phyloP scores from a whole-genome alignment of 2,113 vertebrate species.

The Calidris pugnax region DNA sequence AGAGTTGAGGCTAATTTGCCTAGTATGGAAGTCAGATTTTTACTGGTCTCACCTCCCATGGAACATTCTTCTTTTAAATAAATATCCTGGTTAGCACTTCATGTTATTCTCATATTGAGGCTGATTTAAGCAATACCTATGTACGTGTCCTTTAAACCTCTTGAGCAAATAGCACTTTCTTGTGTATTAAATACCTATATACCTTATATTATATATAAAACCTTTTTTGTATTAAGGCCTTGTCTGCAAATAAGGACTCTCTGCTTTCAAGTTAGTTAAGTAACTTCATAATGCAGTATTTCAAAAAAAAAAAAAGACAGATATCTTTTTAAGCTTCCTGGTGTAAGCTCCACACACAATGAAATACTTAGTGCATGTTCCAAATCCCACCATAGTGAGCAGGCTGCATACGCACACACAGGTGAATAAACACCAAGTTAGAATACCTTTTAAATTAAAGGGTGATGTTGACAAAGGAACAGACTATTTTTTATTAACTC shows the following conservation, averaged over 20 bases:
- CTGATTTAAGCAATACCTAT: not conserved
- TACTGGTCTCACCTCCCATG: not conserved
- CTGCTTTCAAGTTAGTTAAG: not conserved
- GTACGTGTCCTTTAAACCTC: not conserved
- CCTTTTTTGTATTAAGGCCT: not conserved
- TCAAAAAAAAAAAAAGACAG: not conserved
- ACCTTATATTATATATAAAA: too few relatives aligned
- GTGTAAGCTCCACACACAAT: not conserved
- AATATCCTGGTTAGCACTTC: not conserved
- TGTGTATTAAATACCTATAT: too few relatives aligned
- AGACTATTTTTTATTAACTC: not conserved
- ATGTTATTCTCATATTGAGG: not conserved
- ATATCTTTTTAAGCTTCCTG: not conserved
- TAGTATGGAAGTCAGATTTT: not conserved
- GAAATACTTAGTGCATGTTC: not conserved
- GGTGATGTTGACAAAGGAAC: not conserved
- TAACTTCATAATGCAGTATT: not conserved
- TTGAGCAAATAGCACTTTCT: not conserved
- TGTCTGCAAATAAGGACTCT: not conserved
- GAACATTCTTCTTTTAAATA: not conserved
- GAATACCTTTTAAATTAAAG: not conserved
- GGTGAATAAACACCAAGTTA: not conserved
- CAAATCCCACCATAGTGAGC: not conserved
- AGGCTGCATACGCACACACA: too few relatives aligned
- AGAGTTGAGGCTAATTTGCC: not conserved